Percentiles rank a stretch among this genome's conserved stretches.
Evolutionary conservation across 2,888 invertebrate genomes (phyloP).

Genomic region (Pyrrhia umbra): DNA sequence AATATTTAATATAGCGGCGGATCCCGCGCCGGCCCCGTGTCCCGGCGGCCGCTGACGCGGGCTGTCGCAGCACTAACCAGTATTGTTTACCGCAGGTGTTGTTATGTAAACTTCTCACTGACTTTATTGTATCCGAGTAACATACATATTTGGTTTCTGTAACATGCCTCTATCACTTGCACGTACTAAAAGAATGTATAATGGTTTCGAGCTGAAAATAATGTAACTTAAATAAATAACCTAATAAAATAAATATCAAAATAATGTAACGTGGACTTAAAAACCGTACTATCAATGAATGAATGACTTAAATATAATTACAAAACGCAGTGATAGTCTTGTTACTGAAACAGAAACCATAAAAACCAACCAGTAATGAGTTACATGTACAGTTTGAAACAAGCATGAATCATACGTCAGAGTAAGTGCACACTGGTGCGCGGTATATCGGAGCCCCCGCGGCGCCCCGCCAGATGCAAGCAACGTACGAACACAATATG

Average conservation of each 20-base stretch:
- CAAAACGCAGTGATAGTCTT: too few species aligned
- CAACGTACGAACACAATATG: constrained; percentile 34
- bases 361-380: background rate
- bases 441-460: constrained; percentile 9
- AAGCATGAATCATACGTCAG: constrained; percentile 18
- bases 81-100: constrained; percentile 51
- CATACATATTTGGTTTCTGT: constrained; percentile 9
- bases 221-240: background rate
- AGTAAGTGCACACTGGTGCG: constrained; percentile 17
- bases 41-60: constrained; percentile 54
- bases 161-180: too few species aligned
- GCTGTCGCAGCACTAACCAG: constrained; percentile 58
- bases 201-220: background rate
- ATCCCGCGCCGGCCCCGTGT: constrained; percentile 34
- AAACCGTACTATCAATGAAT: too few species aligned
- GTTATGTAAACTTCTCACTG: constrained; percentile 25
- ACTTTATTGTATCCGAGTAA: constrained; percentile 17
- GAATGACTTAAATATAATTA: too few species aligned
- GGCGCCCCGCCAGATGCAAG: background rate
- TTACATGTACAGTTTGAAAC: constrained; percentile 6
- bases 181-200: too few species aligned
- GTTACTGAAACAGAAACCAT: too few species aligned
- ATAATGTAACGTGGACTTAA: too few species aligned
- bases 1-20: constrained; percentile 64
- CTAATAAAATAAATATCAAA: too few species aligned